A percentile compares a stretch with the other conserved stretches of the same genome.
These are phyloP conservation scores for Hylyphantes graminicola DNA, from an alignment of 1,140 invertebrate genomes.

Conservation along the genomic window DNA sequence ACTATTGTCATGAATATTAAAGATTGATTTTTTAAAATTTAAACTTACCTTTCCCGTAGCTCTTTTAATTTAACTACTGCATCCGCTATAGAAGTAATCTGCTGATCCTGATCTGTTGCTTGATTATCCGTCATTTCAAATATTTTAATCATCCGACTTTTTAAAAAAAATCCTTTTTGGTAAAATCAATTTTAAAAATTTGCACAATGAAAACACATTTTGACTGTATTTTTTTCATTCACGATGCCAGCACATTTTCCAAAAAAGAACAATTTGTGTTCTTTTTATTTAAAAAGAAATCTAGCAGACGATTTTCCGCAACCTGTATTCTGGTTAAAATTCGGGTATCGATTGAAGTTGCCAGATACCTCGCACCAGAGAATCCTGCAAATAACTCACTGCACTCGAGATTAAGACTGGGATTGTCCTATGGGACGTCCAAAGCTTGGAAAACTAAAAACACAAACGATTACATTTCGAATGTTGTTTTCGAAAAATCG, in stretches of 20 bases:
- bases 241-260: not conserved
- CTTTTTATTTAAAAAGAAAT: conserved; percentile 10
- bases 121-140: conserved; percentile 50
- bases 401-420: conserved; percentile 8
- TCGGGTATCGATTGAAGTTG: conserved; percentile 39
- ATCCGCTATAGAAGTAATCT: conserved; percentile 54
- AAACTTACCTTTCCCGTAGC: conserved; percentile 52
- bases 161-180: not conserved
- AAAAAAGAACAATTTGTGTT: not conserved
- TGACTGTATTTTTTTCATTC: too few species aligned
- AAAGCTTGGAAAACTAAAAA: too few species aligned
- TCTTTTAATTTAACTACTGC: conserved; percentile 52
- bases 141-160: too few species aligned
- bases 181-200: not conserved
- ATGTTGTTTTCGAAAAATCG: too few species aligned
- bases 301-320: conserved; percentile 14
- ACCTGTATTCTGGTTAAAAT: conserved; percentile 25
- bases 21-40: too few species aligned
- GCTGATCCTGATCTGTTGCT: conserved; percentile 26
- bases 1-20: too few species aligned
- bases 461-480: too few species aligned
- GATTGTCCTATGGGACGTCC: too few species aligned
- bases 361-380: conserved; percentile 10
- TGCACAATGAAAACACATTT: too few species aligned
- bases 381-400: not conserved